These are phyloP conservation scores for Galaxias olidus DNA, from an alignment of 2,797 vertebrate genomes.

Conservation along the genomic window DNA sequence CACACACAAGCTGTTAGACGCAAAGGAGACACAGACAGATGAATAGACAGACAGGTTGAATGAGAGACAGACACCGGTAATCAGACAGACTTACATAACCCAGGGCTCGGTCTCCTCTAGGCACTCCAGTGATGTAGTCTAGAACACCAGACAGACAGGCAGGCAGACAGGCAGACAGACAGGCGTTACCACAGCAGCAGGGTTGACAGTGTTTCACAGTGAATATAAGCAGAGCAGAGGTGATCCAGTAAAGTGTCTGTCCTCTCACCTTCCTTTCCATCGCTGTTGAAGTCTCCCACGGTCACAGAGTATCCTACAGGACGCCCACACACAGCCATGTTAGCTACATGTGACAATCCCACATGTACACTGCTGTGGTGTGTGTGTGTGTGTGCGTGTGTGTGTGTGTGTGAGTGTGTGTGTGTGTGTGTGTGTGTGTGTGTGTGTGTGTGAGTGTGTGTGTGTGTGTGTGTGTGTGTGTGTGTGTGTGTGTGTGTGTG, in stretches of 20 bases:
- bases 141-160: slow-evolving; percentile 24
- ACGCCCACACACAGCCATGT: not conserved
- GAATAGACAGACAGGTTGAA: too few relatives aligned
- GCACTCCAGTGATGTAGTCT: slow-evolving; percentile 95
- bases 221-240: too few relatives aligned
- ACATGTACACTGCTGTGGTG: too few relatives aligned
- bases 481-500: not conserved
- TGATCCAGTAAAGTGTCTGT: too few relatives aligned
- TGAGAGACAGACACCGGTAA: too few relatives aligned
- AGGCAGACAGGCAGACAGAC: not conserved
- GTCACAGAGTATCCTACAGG: slow-evolving; percentile 90
- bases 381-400: not conserved
- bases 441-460: not conserved
- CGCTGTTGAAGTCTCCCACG: slow-evolving; percentile 89
- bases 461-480: not conserved
- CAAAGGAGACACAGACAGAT: too few relatives aligned
- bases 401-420: not conserved
- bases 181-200: too few relatives aligned
- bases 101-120: slow-evolving; percentile 88
- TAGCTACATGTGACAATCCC: not conserved
- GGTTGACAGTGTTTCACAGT: too few relatives aligned
- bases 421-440: not conserved
- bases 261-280: slow-evolving; percentile 84
- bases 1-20: not conserved
- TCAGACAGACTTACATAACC: slow-evolving; percentile 84